These are phyloP conservation scores for Nyctibius bracteatus DNA, from an alignment of 2,113 vertebrate genomes.

Conservation along the genomic window DNA sequence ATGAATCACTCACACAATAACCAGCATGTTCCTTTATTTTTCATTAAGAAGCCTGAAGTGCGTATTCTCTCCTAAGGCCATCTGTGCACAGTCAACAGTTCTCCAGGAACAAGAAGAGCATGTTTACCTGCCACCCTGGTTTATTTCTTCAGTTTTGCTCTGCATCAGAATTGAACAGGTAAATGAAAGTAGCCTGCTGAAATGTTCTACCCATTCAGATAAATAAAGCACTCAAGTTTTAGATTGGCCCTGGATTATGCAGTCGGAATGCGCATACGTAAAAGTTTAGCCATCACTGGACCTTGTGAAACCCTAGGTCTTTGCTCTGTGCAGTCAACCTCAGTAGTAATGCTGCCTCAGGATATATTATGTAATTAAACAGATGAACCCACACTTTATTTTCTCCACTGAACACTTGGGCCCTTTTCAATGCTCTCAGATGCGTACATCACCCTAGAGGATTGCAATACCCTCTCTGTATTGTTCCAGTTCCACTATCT, in stretches of 20 bases:
- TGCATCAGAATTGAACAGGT: background rate
- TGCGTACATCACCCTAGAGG: background rate
- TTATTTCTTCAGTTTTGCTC: background rate
- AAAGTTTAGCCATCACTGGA: background rate
- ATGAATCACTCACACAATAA: background rate
- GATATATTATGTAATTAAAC: background rate
- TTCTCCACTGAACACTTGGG: background rate
- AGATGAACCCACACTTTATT: background rate
- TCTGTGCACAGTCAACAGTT: background rate
- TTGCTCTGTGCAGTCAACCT: background rate
- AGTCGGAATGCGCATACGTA: background rate
- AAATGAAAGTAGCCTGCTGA: background rate
- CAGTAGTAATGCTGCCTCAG: background rate
- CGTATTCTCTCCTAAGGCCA: background rate
- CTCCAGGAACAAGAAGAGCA: background rate
- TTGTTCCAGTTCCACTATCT: background rate
- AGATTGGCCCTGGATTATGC: background rate
- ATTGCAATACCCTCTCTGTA: background rate
- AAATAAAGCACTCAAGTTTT: background rate
- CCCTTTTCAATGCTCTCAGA: background rate
- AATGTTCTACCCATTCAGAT: rapidly evolving
- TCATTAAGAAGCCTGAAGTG: background rate
- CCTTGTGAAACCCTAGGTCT: background rate
- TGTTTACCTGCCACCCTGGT: background rate
- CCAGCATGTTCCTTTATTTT: background rate